Conservation (phyloP, 1,140 invertebrate genomes). For the Parapsyche elsis region DNA sequence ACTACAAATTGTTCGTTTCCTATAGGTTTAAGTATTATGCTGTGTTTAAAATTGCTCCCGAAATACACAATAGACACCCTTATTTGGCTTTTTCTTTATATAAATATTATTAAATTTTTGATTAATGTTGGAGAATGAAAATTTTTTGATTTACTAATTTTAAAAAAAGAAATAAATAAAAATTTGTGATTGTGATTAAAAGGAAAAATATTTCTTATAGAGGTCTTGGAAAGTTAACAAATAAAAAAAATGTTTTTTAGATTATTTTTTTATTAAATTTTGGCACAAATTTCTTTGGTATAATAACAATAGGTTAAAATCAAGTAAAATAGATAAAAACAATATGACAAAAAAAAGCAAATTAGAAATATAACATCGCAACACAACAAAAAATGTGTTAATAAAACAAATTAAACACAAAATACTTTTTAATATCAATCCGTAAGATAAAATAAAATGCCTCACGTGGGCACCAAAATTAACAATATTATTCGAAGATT, state of each 20-base stretch:
- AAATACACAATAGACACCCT: too few species aligned
- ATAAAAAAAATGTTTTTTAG: not conserved
- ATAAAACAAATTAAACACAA: not conserved
- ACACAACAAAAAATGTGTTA: not conserved
- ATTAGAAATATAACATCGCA: not conserved
- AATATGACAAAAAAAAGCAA: not conserved
- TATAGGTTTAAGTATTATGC: too few species aligned
- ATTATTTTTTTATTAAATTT: not conserved
- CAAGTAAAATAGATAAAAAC: not conserved
- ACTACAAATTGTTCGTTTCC: too few species aligned
- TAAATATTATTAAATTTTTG: too few species aligned
- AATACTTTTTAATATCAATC: not conserved
- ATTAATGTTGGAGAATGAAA: too few species aligned
- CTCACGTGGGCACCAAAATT: not conserved
- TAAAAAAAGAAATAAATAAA: not conserved
- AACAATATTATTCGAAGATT: not conserved
- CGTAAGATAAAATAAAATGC: too few species aligned
- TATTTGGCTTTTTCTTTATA: too few species aligned
- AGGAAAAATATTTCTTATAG: too few species aligned
- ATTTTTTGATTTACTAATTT: too few species aligned
- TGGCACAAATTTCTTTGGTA: conserved; percentile 22
- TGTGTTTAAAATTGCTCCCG: too few species aligned
- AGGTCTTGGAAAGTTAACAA: not conserved
- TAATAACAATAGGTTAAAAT: not conserved
- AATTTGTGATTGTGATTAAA: not conserved